These are phyloP conservation scores for Papilio gigon DNA, from an alignment of 2,888 invertebrate species.

Conservation along the genomic window DNA sequence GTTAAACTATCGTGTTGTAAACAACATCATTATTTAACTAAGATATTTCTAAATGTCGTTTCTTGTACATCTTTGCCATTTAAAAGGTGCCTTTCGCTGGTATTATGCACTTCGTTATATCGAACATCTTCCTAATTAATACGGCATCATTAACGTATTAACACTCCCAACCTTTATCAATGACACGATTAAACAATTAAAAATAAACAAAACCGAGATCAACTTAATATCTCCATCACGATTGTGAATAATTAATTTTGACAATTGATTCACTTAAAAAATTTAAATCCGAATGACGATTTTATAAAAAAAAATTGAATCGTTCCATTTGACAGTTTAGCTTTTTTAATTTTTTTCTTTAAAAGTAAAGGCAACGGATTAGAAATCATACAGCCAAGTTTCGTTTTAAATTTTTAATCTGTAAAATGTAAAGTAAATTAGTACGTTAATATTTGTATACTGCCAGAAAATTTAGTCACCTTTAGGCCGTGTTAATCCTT, in stretches of 20 bases:
- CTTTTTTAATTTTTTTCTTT: conserved; percentile 4
- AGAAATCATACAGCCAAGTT: conserved; percentile 1
- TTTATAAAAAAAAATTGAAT: neutral
- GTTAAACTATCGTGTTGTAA: conserved; percentile 29
- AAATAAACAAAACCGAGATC: conserved; percentile 48
- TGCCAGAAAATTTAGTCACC: neutral
- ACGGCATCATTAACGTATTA: conserved; percentile 37
- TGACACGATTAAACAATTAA: conserved; percentile 21
- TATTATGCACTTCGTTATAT: conserved; percentile 17
- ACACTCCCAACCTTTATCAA: conserved; percentile 34
- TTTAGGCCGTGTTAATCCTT: conserved; percentile 12
- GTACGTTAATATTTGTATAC: conserved; percentile 4
- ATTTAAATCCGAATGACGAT: conserved; percentile 15
- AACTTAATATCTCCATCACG: conserved; percentile 63
- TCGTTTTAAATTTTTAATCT: conserved; percentile 23
- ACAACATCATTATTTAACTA: conserved; percentile 38
- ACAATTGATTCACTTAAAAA: conserved; percentile 43
- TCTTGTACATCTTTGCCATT: conserved; percentile 40
- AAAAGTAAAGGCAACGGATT: conserved; percentile 5
- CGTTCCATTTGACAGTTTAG: neutral
- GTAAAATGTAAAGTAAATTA: neutral
- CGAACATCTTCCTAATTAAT: conserved; percentile 39
- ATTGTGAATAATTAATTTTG: conserved; percentile 56
- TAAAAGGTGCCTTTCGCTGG: conserved; percentile 38
- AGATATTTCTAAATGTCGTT: conserved; percentile 41